These are phyloP conservation scores for Megathymus violae DNA, from an alignment of 1,140 invertebrate genomes.

Conservation along the genomic window DNA sequence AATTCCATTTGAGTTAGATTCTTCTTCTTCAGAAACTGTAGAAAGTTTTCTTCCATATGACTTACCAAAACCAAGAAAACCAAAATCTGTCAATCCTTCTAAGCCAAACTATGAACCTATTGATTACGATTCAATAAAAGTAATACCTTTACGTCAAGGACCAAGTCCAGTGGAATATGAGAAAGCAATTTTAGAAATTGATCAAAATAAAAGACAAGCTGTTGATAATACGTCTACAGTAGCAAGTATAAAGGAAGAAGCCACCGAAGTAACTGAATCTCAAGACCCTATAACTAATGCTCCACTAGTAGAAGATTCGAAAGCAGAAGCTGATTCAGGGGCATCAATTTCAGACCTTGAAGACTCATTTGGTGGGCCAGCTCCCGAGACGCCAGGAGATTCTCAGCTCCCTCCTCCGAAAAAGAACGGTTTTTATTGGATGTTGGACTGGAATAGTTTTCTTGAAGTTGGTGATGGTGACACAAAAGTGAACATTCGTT, in stretches of 20 bases:
- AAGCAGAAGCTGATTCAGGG: conserved; percentile 60
- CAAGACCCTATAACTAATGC: conserved; percentile 38
- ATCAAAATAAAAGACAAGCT: conserved; percentile 76
- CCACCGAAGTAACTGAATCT: conserved; percentile 40
- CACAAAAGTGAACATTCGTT: conserved; percentile 90
- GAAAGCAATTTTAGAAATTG: conserved; percentile 62
- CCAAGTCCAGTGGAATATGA: conserved; percentile 60
- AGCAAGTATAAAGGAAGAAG: conserved; percentile 41
- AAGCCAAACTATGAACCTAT: conserved; percentile 63
- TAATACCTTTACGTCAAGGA: conserved; percentile 71
- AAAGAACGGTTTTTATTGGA: conserved; percentile 91
- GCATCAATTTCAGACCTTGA: conserved; percentile 87
- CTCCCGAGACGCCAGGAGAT: conserved; percentile 82
- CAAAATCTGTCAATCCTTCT: conserved; percentile 52
- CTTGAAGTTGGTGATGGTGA: conserved; percentile 92
- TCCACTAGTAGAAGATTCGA: conserved; percentile 49
- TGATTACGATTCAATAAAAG: conserved; percentile 75
- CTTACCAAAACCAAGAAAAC: conserved; percentile 62
- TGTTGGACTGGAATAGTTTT: conserved; percentile 93
- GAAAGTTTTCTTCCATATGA: conserved; percentile 62
- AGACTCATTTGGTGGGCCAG: conserved; percentile 89
- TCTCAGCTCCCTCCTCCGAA: conserved; percentile 85
- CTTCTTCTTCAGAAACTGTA: conserved; percentile 65
- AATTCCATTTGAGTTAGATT: conserved; percentile 69
- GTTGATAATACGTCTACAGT: conserved; percentile 45